These are phyloP conservation scores for Nothocercus julius DNA, from an alignment of 2,113 vertebrate genomes.

Conservation along the genomic window DNA sequence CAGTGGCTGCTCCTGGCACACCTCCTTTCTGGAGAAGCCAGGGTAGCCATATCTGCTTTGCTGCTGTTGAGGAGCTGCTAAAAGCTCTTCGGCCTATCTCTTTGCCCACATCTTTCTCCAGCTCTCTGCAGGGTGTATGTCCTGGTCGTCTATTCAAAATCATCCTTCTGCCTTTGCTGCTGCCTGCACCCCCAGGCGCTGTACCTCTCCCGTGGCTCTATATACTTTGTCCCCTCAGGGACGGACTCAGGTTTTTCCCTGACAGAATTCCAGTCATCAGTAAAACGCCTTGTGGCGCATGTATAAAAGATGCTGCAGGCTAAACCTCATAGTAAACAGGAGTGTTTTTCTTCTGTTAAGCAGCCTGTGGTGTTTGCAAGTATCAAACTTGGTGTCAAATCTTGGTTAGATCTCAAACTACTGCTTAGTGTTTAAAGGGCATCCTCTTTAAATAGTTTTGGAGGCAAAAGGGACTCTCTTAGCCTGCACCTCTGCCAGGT, in stretches of 20 bases:
- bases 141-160: neutral
- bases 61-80: neutral
- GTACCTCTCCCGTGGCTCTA: neutral
- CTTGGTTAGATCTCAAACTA: neutral
- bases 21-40: neutral
- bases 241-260: neutral
- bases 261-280: no score
- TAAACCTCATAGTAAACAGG: neutral
- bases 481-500: neutral
- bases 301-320: neutral
- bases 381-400: neutral
- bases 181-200: neutral
- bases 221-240: neutral
- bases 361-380: neutral
- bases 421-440: neutral
- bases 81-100: neutral
- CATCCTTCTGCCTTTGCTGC: neutral
- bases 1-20: neutral
- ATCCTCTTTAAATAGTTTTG: neutral
- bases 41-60: accelerated
- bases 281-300: neutral
- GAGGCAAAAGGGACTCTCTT: neutral
- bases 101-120: neutral
- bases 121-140: neutral
- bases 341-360: neutral